Base-by-base conservation (phyloP, 1,140 invertebrate genomes). In the Euwallacea similis region DNA sequence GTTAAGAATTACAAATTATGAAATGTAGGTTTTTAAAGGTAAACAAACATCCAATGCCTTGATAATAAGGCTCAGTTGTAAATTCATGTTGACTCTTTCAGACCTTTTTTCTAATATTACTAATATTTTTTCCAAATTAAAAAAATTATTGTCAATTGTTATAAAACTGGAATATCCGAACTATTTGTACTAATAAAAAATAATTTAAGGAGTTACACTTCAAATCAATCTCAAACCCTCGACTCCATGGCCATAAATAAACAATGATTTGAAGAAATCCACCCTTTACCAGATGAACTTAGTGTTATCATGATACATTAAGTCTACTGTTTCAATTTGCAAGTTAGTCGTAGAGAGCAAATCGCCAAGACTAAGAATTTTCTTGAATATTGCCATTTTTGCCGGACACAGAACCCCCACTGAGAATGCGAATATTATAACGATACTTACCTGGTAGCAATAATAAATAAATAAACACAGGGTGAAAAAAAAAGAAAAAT, bases 321-420 rank as follows among this genome's bases (percentile, higher is more conserved):
- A 58, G 41, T 66, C 65, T 66, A 58, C 55, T 58, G 44, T 50
- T 15, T 9, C 16, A 56, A 65, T 65, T 54, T 21, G 8, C 21
- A 54, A 65, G 62, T 65, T 53, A 65, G 46, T 43, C 11, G 55
- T 41, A 61, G 50, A 71, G 69, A 71, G 69, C 69, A 71, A 65
- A 71, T 71, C 69, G 63, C 69, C 69, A 71, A 71, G 69, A 71
- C 63, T 66, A 66, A 65, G 9, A 59, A 50, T 69, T 68, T 70
- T 69, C 71, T 72, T 65, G 74, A 74, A 76, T 76, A 76, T 73
- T 76, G 74, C 71, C 75, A 77, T 72, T 76, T 75, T 73, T 64
- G 33, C 56, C 42, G 15, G 8, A 33, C 21, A 33, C 21, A 33
- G 21, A 33, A 33, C 21, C 21, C 21, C 21, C 21, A 33, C 21